A percentile compares a stretch with the other conserved stretches of the same genome.
Conservation (phyloP, 2,797 vertebrate species). For the Bovichtus diacanthus region DNA sequence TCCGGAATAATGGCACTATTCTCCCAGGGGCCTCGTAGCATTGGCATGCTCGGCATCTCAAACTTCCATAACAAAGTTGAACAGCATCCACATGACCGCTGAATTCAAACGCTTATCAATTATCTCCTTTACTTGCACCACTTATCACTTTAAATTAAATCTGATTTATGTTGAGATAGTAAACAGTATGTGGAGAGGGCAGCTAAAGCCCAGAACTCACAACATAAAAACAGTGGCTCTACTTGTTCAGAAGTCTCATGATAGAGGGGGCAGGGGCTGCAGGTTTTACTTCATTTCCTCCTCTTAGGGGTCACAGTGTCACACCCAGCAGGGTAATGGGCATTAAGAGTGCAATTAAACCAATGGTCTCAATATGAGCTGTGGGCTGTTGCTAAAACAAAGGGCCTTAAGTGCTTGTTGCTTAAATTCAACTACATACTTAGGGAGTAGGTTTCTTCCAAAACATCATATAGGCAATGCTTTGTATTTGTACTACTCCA, state of each 20-base stretch:
- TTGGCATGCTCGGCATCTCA: slow-evolving; percentile 74
- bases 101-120: slow-evolving; percentile 61
- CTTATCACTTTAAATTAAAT: slow-evolving; percentile 40
- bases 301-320: slow-evolving; percentile 64
- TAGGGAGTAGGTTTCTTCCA: neutral
- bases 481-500: neutral
- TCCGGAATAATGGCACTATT: slow-evolving; percentile 73
- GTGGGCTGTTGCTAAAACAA: slow-evolving; percentile 44
- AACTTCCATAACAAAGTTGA: slow-evolving; percentile 70
- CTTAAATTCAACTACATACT: slow-evolving; percentile 17
- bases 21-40: slow-evolving; percentile 62
- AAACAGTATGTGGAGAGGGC: neutral
- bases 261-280: slow-evolving; percentile 13
- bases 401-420: slow-evolving; percentile 27
- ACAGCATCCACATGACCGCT: slow-evolving; percentile 51
- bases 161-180: slow-evolving; percentile 28
- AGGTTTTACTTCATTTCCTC: slow-evolving; percentile 71
- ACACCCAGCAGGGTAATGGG: slow-evolving; percentile 53
- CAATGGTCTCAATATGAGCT: slow-evolving; percentile 36
- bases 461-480: slow-evolving; percentile 2
- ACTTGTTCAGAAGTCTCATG: slow-evolving; percentile 47
- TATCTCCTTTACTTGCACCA: slow-evolving; percentile 34
- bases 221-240: slow-evolving; percentile 48
- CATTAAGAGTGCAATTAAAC: slow-evolving; percentile 63
- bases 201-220: slow-evolving; percentile 2